A percentile compares a stretch with the other conserved stretches of the same genome.
Conservation (phyloP, 2,113 vertebrate species). For the Baryphthengus martii region DNA sequence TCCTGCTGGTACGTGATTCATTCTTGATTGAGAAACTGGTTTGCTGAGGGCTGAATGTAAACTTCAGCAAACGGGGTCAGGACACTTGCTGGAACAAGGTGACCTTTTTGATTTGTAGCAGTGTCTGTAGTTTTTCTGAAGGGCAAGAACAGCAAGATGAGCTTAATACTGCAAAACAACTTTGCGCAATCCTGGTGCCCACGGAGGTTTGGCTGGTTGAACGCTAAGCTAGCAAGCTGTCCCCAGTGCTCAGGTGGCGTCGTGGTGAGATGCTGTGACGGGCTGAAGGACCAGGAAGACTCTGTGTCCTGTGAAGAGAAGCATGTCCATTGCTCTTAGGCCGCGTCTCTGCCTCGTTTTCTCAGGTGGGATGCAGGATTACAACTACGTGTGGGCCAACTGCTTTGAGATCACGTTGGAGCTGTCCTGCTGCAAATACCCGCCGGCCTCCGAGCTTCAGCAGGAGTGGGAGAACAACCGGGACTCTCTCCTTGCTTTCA, state of each 20-base stretch:
- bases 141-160: background rate
- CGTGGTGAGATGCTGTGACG: fast-evolving
- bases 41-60: background rate
- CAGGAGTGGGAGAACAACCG: constrained; percentile 93
- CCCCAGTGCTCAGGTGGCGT: background rate
- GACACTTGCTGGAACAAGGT: background rate
- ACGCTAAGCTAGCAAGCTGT: background rate
- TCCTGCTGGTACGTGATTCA: background rate
- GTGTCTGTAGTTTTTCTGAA: background rate
- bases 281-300: background rate
- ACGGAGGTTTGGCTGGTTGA: background rate
- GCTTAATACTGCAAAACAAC: background rate
- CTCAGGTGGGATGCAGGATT: constrained; percentile 98
- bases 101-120: background rate
- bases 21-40: background rate
- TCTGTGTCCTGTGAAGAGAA: fast-evolving
- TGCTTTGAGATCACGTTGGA: constrained; percentile 96
- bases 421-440: constrained; percentile 96
- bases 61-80: background rate
- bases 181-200: background rate
- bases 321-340: background rate
- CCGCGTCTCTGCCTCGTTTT: background rate
- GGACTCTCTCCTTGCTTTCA: constrained; percentile 89
- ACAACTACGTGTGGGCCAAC: constrained; percentile 91
- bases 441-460: constrained; percentile 74